phyloP scores from a whole-genome alignment of 2,113 vertebrate genomes.

The Silurus asotus region DNA sequence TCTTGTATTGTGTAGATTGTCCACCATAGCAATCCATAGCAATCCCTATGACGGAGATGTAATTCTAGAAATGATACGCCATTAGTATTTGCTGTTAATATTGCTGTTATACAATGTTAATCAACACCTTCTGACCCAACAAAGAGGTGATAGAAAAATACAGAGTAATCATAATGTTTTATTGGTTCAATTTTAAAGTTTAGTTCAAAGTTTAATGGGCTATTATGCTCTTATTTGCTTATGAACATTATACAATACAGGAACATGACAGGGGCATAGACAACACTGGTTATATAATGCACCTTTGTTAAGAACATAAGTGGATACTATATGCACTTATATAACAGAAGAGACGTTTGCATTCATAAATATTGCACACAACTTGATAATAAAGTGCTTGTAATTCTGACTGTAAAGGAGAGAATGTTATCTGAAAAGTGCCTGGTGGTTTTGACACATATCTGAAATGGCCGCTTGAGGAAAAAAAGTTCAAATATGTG shows the following conservation, averaged over 20 bases:
- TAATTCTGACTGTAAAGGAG: background rate
- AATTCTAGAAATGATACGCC: background rate
- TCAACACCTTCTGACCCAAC: background rate
- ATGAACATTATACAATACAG: background rate
- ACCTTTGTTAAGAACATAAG: background rate
- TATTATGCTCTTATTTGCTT: background rate
- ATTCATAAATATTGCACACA: background rate
- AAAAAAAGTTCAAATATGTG: background rate
- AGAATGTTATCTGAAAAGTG: background rate
- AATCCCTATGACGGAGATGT: background rate
- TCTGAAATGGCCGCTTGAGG: background rate
- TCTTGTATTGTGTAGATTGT: background rate
- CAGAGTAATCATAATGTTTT: background rate
- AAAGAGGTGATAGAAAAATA: background rate
- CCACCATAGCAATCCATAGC: background rate
- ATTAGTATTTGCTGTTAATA: background rate
- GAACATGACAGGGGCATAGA: background rate
- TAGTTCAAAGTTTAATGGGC: background rate
- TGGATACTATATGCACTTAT: background rate
- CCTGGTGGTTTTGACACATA: background rate
- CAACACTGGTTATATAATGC: background rate
- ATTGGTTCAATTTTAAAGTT: background rate
- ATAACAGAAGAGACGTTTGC: background rate
- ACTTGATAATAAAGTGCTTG: background rate
- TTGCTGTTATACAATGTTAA: background rate